Conservation (phyloP, 2,888 invertebrate species). For the Vannuccia rotundouncinata region DNA sequence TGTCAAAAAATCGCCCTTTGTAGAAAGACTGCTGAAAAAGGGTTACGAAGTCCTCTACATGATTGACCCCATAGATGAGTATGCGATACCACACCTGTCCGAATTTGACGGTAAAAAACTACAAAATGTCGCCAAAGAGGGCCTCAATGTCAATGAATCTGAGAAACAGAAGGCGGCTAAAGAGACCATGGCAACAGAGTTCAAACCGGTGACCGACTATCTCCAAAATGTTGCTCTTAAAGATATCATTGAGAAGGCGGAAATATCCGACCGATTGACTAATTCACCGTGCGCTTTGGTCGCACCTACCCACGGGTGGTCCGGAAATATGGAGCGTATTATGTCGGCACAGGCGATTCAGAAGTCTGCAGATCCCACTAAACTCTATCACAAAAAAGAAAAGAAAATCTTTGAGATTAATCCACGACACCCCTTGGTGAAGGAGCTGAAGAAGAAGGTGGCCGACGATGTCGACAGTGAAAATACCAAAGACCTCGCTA, state of each 20-base stretch:
- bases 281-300: slow-evolving; percentile 91
- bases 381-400: slow-evolving; percentile 42
- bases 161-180: slow-evolving; percentile 64
- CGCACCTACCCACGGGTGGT: slow-evolving; percentile 94
- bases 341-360: slow-evolving; percentile 84
- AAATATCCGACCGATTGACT: slow-evolving; percentile 76
- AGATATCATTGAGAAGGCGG: slow-evolving; percentile 71
- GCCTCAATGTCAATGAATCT: slow-evolving; percentile 73
- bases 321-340: slow-evolving; percentile 96
- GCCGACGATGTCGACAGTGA: slow-evolving; percentile 61
- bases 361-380: slow-evolving; percentile 77
- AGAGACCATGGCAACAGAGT: slow-evolving; percentile 70
- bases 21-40: slow-evolving; percentile 76
- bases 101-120: slow-evolving; percentile 98
- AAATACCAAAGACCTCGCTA: slow-evolving; percentile 74
- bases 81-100: slow-evolving; percentile 86
- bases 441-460: slow-evolving; percentile 77
- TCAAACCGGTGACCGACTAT: slow-evolving; percentile 85
- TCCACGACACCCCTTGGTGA: slow-evolving; percentile 88
- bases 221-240: slow-evolving; percentile 72
- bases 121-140: slow-evolving; percentile 94
- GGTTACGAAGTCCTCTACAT: slow-evolving; percentile 86
- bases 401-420: slow-evolving; percentile 96
- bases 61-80: slow-evolving; percentile 90
- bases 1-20: slow-evolving; percentile 71